Evolutionary conservation across 1,140 invertebrate genomes (phyloP), one percentile per base, ranked within the genome.

Genomic region (Tachypleus tridentatus): DNA sequence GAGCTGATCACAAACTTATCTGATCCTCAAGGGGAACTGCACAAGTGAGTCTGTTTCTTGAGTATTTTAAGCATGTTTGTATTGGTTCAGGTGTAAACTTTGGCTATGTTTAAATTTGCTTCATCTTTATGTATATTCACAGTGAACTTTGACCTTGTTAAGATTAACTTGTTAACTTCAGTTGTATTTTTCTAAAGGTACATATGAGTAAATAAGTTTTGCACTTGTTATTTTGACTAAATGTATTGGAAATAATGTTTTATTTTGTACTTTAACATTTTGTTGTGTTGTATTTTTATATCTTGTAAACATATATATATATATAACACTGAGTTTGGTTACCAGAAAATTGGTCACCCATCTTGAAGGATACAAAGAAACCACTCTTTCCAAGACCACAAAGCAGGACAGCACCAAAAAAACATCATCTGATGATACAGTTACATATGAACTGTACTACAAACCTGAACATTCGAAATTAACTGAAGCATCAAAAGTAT

Each of bases 401-500:
- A n/a, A 48, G 29, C 66, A 53, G n/a, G n/a, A 49, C 29, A 58
- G 49, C 53, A 9, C 62, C 52, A 11, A 63, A 49, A 48, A 29
- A 47, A n/a, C 58, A 10, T 51, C 8, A 62, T n/a, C 49, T 58
- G 60, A 53, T 60, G 74, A 76, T 52, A 72, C 75, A 70, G 77
- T 84, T 47, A 77, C 78, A 3, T 85, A 85, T 76, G 80, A 85
- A 73, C 76, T 86, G 10, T 80, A 79, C 61, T 82, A 83, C 69
- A 77, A 78, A 69, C 84, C 85, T 49, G 83, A 84, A 70, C 80
- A 83, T 54, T 78, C 80, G 9, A 85, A 86, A 72, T 79, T 91
- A n/a, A 81, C 81, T 6, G 83, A 87, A 68, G 85, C 85, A 10
- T 83, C 86, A 4, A 82, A 85, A 70, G 81, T 90, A 66, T 82